Base-by-base conservation (phyloP, 1,140 invertebrate genomes). In the Lanistes nyassanus region DNA sequence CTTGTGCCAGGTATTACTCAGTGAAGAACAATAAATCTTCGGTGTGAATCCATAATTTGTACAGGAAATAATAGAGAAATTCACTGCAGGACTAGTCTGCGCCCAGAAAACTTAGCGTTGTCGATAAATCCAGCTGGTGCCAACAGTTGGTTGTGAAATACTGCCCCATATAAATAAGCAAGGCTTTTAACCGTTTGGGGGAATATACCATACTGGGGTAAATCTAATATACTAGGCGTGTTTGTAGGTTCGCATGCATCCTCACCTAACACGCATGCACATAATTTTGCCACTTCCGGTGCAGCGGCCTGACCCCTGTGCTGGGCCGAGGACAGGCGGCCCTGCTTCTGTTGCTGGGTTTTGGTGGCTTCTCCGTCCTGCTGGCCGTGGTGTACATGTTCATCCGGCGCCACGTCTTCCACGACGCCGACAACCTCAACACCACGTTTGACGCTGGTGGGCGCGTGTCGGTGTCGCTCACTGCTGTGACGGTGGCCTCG, bases 381-480 rank as follows among this genome's bases (percentile, higher is more conserved):
- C 77, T 88, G 51, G 87, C 86, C 13, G n/a, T 84, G 26, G 51
- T 81, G 2, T 85, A 86, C 70, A 81, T 83, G 34, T 75, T 77
- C 29, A 81, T 88, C 39, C 77, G 86, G 42, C 82, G 82, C 74
- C 67, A 84, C 65, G 81, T 88, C 53, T 87, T 80, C 75, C 79
- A 86, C 74, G 86, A 88, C 71, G 80, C 77, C 29, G 72, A 85
- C 55, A 84, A 79, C 42, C 79, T 88, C 2, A 86, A 88, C 76
- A 87, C 85, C 37, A 81, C 88, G 21, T 89, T 89, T 67, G 88
- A 89, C 76, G 88, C 87, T 23, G 88, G 87, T 51, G 88, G 88
- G 9, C 80, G 82, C 23, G 81, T 84, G n/a, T 83, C 80, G 39
- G 81, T 76, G 2, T 84, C 82, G 60, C 47, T 85, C 68, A 85